Base-by-base conservation (phyloP, 2,113 vertebrate genomes). In the Orcinus orca region DNA sequence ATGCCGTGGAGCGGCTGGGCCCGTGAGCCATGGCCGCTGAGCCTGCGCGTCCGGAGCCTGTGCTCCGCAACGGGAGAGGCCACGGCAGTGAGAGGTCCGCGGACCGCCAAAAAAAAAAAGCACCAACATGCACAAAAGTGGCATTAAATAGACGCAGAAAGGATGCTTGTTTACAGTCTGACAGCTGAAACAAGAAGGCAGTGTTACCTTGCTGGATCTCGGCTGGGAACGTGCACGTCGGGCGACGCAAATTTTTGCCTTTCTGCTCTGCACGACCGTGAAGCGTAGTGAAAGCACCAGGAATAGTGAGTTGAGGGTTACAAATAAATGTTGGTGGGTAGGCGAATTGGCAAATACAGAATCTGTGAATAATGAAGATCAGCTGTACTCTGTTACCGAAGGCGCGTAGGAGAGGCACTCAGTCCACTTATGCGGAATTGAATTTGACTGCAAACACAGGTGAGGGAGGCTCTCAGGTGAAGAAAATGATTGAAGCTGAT, bases 211-310 rank as follows among this genome's bases (percentile, higher is more conserved):
- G 29, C 3, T 36, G 70, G 47, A 20, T 55, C 77, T 93, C 63
- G 8, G 41, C 6, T 10, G 60, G 25, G 71, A 26, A 60, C 0
- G 1, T 1, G 3, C 25, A 1, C 17, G 4, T 44, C 2, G 21
- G 47, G 50, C 0, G 0, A 73, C 6, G 21, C 9, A 23, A 17
- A 10, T 12, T 55, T n/a, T 76, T 55, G 55, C 65, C n/a, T 1
- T 47, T 58, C 63, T n/a, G 36, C 36, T 63, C 73, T 79, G 67
- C 60, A 26, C 6, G 62, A 83, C 71, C 2, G 3, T 1, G 4
- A 80, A 23, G 8, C 53, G 76, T 41, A 6, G 41, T 5, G 36
- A 63, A 74, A 18, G 2, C 8, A n/a, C 68, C 4, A 31, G 6
- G 23, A 58, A 33, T 13, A 15, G 20, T 29, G 70, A 63, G 20